Base-by-base conservation (phyloP, 2,797 vertebrate species). In the Sebastes trivittatus region DNA sequence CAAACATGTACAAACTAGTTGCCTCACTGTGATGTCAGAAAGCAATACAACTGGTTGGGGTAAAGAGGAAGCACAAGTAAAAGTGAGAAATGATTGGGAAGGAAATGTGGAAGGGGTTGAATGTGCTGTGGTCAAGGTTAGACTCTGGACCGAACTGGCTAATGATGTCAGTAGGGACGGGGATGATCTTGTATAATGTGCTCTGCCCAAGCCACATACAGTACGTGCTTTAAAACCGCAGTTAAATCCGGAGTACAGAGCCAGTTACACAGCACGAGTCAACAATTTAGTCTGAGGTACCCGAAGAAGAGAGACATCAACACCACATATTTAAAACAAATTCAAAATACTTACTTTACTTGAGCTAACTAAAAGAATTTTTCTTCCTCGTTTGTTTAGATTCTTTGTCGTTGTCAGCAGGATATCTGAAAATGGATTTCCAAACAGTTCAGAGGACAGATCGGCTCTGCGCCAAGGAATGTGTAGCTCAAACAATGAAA, bases 81-180 rank as follows among this genome's bases (percentile, higher is more conserved):
- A 54, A 69, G 42, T 58, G 4, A 68, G 59, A 60, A 59, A 71
- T 38, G 5, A 66, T 13, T 66, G 8, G 11, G 4, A 36, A 25
- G 32, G 20, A 75, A 72, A 71, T 32, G 67, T 65, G 27, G 58
- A 49, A 63, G 49, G 58, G 46, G 69, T 56, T 76, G 58, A 80
- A 75, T 56, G 75, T 56, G 67, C 59, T 80, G 77, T 71, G 72
- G 82, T 88, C 67, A 83, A 82, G 67, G 66, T 85, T 70, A 11
- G 52, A 84, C 49, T 73, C 18, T 10, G 69, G 69, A 70, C 72
- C 32, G 27, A 60, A 80, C 22, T 3, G 54, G 23, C 64, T 69
- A 77, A 81, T 91, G 80, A 88, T 87, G 85, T 78, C 82, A 88
- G 16, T 7, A 18, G 82, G 79, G 81, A 77, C 11, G 80, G 81